phyloP scores from a whole-genome alignment of 2,113 vertebrate species.

The Pterocles orientalis region DNA sequence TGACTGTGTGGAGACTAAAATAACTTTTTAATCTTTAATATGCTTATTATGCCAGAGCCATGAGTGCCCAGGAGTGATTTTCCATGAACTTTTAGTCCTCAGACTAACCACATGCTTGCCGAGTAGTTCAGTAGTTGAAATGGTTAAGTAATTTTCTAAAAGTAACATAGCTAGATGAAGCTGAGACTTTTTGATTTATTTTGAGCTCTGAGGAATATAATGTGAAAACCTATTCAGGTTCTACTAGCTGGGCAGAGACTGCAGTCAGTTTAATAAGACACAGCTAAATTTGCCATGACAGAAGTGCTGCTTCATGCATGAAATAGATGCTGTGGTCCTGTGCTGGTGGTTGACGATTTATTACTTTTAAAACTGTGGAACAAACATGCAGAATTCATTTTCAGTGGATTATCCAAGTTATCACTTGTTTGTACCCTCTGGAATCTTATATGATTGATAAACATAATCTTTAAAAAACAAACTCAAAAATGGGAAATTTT shows the following conservation, averaged over 20 bases:
- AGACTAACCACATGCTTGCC: fast-evolving
- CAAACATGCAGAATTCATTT: not conserved
- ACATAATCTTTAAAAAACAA: not conserved
- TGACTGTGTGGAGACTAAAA: not conserved
- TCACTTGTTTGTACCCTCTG: not conserved
- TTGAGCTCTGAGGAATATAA: conserved; percentile 37
- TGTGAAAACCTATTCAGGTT: conserved; percentile 24
- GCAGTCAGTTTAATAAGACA: conserved; percentile 26
- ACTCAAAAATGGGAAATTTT: not conserved
- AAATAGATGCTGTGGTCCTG: not conserved
- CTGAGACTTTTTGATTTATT: conserved; percentile 26
- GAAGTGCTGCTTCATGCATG: conserved; percentile 24
- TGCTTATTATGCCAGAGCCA: not conserved
- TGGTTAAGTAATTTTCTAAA: not conserved
- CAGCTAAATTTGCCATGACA: conserved; percentile 23
- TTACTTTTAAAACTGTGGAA: not conserved
- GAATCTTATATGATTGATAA: not conserved
- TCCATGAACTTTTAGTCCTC: not conserved
- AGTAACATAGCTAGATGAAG: not conserved
- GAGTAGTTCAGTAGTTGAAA: not conserved
- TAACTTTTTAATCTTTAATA: not conserved
- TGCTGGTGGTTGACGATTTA: not conserved
- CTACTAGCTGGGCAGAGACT: not conserved
- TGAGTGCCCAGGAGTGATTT: not conserved
- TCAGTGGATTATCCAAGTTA: not conserved